Percentiles rank a stretch among this genome's conserved stretches.
phyloP scores from a whole-genome alignment of 2,888 invertebrate genomes.

The Sarcophaga variegata region DNA sequence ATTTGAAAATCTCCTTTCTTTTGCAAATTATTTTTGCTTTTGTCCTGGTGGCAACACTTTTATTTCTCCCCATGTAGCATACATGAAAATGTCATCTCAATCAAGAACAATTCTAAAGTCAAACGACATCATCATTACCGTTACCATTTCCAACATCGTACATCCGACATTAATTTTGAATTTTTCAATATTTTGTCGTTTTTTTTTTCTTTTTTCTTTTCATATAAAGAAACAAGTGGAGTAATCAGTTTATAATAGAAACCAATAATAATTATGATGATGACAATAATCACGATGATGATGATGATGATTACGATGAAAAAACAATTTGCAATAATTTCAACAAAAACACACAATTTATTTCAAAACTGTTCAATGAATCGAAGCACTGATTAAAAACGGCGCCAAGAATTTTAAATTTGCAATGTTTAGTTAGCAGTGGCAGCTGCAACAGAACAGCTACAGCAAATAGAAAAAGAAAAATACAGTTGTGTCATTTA shows the following conservation, averaged over 20 bases:
- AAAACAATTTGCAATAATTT: constrained; percentile 13
- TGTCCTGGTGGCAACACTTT: neutral
- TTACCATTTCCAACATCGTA: neutral
- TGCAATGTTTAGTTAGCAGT: constrained; percentile 15
- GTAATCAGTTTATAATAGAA: constrained; percentile 63
- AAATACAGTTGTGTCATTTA: neutral
- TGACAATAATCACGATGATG: neutral
- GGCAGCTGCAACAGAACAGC: constrained; percentile 9
- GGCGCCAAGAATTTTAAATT: constrained; percentile 48
- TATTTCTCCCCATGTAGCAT: neutral
- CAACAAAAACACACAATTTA: constrained; percentile 23
- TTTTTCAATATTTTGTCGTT: constrained; percentile 25
- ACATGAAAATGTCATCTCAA: constrained; percentile 56
- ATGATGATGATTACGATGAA: constrained; percentile 33
- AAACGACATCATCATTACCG: constrained; percentile 39
- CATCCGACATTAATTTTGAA: neutral
- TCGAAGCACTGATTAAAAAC: constrained; percentile 51
- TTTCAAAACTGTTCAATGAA: constrained; percentile 52
- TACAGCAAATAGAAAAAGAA: neutral
- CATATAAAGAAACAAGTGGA: constrained; percentile 38
- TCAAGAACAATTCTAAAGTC: constrained; percentile 59
- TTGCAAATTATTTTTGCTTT: too few species aligned
- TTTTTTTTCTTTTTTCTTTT: neutral
- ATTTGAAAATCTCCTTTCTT: too few species aligned
- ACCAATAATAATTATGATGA: constrained; percentile 21